Conservation (phyloP, 1,140 invertebrate genomes). For the Papilio dardanus region DNA sequence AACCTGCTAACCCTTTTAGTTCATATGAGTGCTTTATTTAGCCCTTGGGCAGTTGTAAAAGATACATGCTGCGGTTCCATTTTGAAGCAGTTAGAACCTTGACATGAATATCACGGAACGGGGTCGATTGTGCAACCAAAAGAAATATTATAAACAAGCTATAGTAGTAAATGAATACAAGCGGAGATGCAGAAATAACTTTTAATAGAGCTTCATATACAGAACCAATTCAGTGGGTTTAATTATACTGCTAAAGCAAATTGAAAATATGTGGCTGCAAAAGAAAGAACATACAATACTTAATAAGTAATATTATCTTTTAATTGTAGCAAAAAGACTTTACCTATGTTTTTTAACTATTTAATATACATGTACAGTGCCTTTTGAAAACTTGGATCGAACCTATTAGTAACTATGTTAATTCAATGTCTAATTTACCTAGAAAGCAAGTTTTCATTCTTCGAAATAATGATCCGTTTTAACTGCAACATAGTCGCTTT, state of each 20-base stretch:
- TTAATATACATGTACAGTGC: too few species aligned
- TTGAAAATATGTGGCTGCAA: neutral
- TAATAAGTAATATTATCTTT: neutral
- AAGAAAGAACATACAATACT: neutral
- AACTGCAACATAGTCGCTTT: too few species aligned
- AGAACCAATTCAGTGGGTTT: neutral
- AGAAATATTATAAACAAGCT: conserved; percentile 17
- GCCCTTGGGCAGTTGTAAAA: neutral
- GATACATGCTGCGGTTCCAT: neutral
- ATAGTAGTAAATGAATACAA: neutral
- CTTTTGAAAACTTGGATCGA: too few species aligned
- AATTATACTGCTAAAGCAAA: neutral
- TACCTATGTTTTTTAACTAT: too few species aligned
- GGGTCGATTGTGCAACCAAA: conserved; percentile 10
- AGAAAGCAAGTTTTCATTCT: too few species aligned
- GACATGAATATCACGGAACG: conserved; percentile 1
- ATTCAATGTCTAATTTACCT: too few species aligned
- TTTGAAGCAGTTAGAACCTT: conserved; percentile 3
- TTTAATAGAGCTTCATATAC: neutral
- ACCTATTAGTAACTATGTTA: too few species aligned
- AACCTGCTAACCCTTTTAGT: conserved; percentile 1
- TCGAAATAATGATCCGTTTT: too few species aligned
- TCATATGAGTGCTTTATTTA: too few species aligned
- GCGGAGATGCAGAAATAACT: neutral
- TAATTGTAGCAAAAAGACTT: neutral